These are phyloP conservation scores for Eilema depressum DNA, from an alignment of 2,888 invertebrate species.

Conservation along the genomic window DNA sequence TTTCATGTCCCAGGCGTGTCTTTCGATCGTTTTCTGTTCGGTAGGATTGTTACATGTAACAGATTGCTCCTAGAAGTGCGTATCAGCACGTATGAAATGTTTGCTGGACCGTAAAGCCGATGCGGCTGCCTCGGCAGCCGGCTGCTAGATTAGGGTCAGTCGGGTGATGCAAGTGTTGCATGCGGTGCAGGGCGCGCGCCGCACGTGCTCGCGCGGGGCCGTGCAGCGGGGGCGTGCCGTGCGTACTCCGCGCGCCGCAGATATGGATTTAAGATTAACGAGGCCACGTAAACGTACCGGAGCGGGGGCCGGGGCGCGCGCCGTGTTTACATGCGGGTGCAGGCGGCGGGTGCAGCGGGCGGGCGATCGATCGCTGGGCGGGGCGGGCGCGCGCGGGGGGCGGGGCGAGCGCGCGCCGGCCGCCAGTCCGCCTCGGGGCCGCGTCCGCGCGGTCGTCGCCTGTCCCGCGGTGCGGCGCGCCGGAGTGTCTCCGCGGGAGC, in stretches of 20 bases:
- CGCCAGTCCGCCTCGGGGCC: slow-evolving; percentile 83
- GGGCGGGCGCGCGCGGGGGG: slow-evolving; percentile 66
- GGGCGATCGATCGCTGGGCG: slow-evolving; percentile 77
- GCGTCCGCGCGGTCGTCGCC: slow-evolving; percentile 85
- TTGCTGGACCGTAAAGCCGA: slow-evolving; percentile 21
- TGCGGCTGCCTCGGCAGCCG: slow-evolving; percentile 5
- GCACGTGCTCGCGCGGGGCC: slow-evolving; percentile 40
- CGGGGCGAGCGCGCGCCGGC: slow-evolving; percentile 67
- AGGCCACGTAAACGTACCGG: slow-evolving; percentile 71
- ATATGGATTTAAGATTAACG: slow-evolving; percentile 83
- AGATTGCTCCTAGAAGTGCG: slow-evolving; percentile 24
- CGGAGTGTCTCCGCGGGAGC: slow-evolving; percentile 82
- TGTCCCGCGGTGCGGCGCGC: slow-evolving; percentile 79
- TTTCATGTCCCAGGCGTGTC: slow-evolving; percentile 36
- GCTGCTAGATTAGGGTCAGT: not conserved
- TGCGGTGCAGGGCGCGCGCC: slow-evolving; percentile 23
- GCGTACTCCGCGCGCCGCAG: slow-evolving; percentile 67
- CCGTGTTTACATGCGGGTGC: slow-evolving; percentile 80
- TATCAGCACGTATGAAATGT: slow-evolving; percentile 31
- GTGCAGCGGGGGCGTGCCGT: slow-evolving; percentile 62
- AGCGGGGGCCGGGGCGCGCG: slow-evolving; percentile 88
- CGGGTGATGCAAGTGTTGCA: slow-evolving; percentile 25
- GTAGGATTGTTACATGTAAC: slow-evolving; percentile 21
- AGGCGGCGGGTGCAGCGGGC: slow-evolving; percentile 88
- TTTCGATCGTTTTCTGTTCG: slow-evolving; percentile 27